Conservation (phyloP, 2,888 invertebrate species). For the Carpatolechia fugitivella region DNA sequence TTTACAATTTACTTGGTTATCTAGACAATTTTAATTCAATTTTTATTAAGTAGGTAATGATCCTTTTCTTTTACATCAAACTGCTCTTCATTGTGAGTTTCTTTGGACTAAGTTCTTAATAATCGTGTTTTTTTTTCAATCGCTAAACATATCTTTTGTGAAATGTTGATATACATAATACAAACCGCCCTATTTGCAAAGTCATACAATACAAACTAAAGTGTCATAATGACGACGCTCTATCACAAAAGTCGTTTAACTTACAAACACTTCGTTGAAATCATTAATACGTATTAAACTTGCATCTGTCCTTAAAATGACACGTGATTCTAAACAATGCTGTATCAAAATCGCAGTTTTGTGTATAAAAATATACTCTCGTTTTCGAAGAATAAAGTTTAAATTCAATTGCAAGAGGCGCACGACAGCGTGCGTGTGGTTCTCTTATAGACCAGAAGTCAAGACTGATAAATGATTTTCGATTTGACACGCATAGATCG, state of each 20-base stretch:
- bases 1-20: too few species aligned
- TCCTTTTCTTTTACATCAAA: too few species aligned
- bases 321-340: constrained; percentile 45
- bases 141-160: too few species aligned
- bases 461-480: constrained; percentile 48
- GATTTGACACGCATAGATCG: constrained; percentile 41
- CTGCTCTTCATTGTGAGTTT: too few species aligned
- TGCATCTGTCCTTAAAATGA: constrained; percentile 53
- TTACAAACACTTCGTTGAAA: constrained; percentile 41
- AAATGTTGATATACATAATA: background rate
- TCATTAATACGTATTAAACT: constrained; percentile 62
- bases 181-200: constrained; percentile 7
- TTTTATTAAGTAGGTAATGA: too few species aligned
- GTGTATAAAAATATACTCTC: constrained; percentile 20
- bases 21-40: too few species aligned
- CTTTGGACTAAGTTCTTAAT: too few species aligned
- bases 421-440: background rate
- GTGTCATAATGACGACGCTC: constrained; percentile 28
- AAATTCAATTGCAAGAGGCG: background rate
- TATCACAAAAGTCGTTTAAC: constrained; percentile 35
- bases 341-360: constrained; percentile 13
- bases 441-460: constrained; percentile 37
- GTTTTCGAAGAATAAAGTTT: background rate
- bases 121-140: too few species aligned
- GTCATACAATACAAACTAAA: constrained; percentile 4